Evolutionary conservation across 1,140 invertebrate genomes (phyloP), one percentile per base, ranked within the genome.

Genomic region (Lordiphosa clarofinis): DNA sequence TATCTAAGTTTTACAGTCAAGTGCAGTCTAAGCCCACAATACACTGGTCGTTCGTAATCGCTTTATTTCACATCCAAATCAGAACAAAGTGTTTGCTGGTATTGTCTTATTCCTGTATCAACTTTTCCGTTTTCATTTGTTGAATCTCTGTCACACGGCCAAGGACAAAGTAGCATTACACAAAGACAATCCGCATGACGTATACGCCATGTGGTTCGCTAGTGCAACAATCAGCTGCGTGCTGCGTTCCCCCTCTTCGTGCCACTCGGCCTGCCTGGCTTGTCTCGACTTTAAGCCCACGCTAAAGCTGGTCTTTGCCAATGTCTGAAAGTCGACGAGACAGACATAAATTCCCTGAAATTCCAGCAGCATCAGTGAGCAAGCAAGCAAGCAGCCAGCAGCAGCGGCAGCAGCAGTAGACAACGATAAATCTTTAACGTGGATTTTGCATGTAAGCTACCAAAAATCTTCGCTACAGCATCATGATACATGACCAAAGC

Each of bases 361-460:
- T 68, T 63, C 74, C 72, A 74, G 67, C 63, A 59, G 47, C 7
- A 46, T 6, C 33, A 57, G 15, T 40, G 48, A 19, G 13, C 12
- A 24, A 7, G 31, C 7, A 5, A 31, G 39, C 12, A 42, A 1
- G 10, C 37, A 21, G 31, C 43, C 28, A 65, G 15, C 15, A 15
- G 15, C 15, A 15, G 15, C 15, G 2, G 44, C 36, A 35, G 38
- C 43, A 39, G 24, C 28, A 44, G 8, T 52, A 63, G 50, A 56
- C 68, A 61, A 69, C 58, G 35, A 84, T 84, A 86, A 84, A 84
- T 84, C 78, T 70, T 84, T 49, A 64, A 62, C 54, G 62, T 73
- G 65, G 69, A 73, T 84, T 84, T 86, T 60, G 73, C 56, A 64
- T 61, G 65, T 71, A 78, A 84, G 73, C 79, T 57, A 69, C 40